Conservation (phyloP, 2,113 vertebrate genomes). For the Sapayoa aenigma region DNA sequence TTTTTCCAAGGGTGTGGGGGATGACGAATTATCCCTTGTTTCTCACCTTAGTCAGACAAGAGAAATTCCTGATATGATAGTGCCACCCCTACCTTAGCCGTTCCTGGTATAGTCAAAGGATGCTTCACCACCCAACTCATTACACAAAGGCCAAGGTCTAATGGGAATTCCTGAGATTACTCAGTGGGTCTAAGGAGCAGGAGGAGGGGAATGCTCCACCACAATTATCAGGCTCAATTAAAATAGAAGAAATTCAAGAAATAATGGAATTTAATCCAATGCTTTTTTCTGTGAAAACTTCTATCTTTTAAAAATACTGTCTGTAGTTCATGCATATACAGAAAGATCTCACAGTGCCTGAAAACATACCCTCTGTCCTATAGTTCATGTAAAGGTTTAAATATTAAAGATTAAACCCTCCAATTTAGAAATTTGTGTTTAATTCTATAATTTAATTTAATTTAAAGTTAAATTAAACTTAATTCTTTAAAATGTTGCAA, state of each 20-base stretch:
- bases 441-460: too few species aligned
- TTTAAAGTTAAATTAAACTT: too few species aligned
- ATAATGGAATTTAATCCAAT: neutral
- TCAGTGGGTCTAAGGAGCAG: neutral
- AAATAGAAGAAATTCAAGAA: neutral
- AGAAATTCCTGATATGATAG: neutral
- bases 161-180: neutral
- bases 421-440: neutral
- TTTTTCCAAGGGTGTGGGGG: neutral
- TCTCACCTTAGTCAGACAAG: neutral
- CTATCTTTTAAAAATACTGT: neutral
- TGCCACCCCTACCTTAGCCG: neutral
- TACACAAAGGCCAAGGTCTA: neutral
- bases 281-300: neutral
- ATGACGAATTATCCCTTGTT: neutral
- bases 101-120: neutral
- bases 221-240: accelerated
- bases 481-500: neutral
- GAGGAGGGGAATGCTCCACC: neutral
- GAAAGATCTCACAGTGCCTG: neutral
- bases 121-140: neutral
- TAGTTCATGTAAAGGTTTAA: neutral
- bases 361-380: neutral
- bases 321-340: neutral
- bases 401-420: neutral